These are phyloP conservation scores for Micropoecilia bifurca DNA, from an alignment of 2,797 vertebrate species.

Conservation along the genomic window DNA sequence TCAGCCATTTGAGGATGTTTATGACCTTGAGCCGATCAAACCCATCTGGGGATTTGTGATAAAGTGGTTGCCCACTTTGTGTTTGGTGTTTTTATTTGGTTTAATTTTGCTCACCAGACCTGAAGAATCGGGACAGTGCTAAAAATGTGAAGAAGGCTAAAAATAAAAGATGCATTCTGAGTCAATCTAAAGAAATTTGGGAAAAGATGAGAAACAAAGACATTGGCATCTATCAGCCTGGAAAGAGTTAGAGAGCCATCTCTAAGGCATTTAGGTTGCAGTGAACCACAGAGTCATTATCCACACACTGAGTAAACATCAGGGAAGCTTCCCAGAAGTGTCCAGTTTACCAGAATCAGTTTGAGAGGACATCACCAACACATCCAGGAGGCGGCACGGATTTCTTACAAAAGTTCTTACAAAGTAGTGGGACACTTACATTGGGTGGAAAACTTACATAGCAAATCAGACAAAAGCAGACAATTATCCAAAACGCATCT, in stretches of 20 bases:
- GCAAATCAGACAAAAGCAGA: not conserved
- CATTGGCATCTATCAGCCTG: not conserved
- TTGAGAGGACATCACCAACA: not conserved
- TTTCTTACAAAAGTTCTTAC: not conserved
- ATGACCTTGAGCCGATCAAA: not conserved
- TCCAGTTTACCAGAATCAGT: not conserved
- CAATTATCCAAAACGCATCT: not conserved
- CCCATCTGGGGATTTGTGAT: not conserved
- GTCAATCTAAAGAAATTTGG: not conserved
- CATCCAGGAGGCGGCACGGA: not conserved
- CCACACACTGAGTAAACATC: not conserved
- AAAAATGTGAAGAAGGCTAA: not conserved
- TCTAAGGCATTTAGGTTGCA: not conserved
- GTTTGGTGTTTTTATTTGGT: not conserved
- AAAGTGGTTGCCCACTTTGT: not conserved
- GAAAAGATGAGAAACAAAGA: not conserved
- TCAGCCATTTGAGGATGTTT: too few species aligned
- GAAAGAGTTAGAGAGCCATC: not conserved
- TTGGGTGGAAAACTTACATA: not conserved
- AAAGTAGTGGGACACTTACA: not conserved
- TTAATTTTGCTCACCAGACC: not conserved
- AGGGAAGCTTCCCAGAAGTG: not conserved
- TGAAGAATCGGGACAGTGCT: not conserved
- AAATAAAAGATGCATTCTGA: not conserved
- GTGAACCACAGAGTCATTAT: not conserved